Evolutionary conservation across 2,888 invertebrate genomes (phyloP).

Genomic region (Microdon myrmicae): DNA sequence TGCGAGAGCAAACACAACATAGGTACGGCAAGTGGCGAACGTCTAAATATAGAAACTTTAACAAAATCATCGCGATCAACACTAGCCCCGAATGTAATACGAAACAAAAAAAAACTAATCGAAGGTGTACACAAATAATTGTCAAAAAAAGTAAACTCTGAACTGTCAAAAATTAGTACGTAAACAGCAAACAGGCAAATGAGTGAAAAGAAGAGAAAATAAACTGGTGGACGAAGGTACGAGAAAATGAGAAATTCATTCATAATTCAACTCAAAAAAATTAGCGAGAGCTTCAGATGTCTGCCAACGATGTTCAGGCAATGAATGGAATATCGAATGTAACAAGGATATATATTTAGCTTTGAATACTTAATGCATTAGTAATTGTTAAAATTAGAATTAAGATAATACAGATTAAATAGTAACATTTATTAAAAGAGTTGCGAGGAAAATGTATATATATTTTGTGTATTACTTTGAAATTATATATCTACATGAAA

Average conservation of each 20-base stretch:
- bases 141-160: constrained; percentile 18
- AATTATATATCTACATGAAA: no score
- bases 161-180: constrained; percentile 28
- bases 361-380: no score
- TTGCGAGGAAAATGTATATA: no score
- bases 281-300: no score
- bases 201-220: constrained; percentile 14
- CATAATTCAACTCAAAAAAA: no score
- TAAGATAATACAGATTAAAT: no score
- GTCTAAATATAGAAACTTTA: constrained; percentile 50
- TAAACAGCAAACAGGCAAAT: constrained; percentile 38
- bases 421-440: no score
- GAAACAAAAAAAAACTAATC: constrained; percentile 17
- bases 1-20: constrained; percentile 25
- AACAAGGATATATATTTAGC: no score
- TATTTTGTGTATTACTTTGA: no score
- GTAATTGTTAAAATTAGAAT: no score
- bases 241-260: constrained; percentile 34
- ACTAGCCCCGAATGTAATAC: constrained; percentile 15
- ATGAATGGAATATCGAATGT: no score
- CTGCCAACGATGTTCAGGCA: no score
- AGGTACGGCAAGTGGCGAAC: constrained; percentile 20
- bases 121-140: constrained; percentile 19
- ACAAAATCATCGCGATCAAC: constrained; percentile 36
- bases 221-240: constrained; percentile 7